Evolutionary conservation across 1,140 invertebrate species (phyloP), one percentile per base, ranked within the genome.

Genomic region (Agrypnia vestita): DNA sequence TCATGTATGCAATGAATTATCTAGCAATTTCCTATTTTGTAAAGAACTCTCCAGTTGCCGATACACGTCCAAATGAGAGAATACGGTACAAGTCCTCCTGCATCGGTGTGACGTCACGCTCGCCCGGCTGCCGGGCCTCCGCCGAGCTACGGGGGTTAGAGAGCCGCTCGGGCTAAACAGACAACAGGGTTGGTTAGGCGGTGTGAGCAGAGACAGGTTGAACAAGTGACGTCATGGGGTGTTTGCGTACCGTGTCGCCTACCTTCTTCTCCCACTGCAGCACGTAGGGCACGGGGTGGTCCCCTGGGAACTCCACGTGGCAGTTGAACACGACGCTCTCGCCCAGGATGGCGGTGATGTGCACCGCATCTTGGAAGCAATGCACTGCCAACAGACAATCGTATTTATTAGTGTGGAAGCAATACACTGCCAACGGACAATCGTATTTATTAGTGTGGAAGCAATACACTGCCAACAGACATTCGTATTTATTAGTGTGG

Each of bases 241-340:
- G 43, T 35, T 64, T 94, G 93, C 94, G 93, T 96, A 96, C 95
- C 95, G 94, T 94, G 91, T 96, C 94, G 93, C 94, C 95, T 95
- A 97, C 96, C 94, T 97, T 97, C 94, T 97, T 98, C 94, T 97
- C 95, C 97, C 97, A 98, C 92, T 98, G 96, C 87, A 98, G 94
- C 90, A 98, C 96, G 91, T 98, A 98, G 89, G 97, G 96, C 90
- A 97, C 96, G 85, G 96, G 95, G 89, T 97, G 94, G 90, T 96
- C 95, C 88, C 96, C 95, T 84, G 97, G 97, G 90, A 97, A 98
- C 89, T 97, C 96, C 89, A 98, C 96, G 90, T 96, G 95, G 91
- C 97, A 98, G 90, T 97, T 97, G 92, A 98, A 96, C 86, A 98
- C 95, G 88, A 98, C 96, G 85, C 95, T 97, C 90, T 98, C 96